Evolutionary conservation across 2,113 vertebrate genomes (phyloP).

Genomic region (Limnothrissa miodon): DNA sequence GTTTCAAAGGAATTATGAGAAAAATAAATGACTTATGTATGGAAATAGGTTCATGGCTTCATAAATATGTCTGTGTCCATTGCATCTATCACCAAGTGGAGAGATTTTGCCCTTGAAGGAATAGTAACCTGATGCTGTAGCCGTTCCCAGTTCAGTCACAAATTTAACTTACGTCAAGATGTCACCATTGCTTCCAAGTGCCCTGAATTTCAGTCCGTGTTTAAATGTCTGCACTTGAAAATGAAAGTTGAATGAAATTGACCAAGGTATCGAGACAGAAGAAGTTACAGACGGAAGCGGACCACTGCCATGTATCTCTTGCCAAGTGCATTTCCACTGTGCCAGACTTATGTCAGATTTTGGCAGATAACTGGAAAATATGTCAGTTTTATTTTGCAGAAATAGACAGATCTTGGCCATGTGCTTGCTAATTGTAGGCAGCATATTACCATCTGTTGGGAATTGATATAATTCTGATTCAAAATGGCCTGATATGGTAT

Average conservation of each 20-base stretch:
- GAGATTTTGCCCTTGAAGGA: not conserved
- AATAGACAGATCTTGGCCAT: constrained; percentile 73
- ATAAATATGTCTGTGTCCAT: constrained; percentile 39
- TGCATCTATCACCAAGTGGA: constrained; percentile 27
- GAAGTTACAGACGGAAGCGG: constrained; percentile 60
- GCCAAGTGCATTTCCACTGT: constrained; percentile 65
- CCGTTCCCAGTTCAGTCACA: not conserved
- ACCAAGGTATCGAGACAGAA: constrained; percentile 37
- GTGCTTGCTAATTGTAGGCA: constrained; percentile 74
- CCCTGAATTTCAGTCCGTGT: not conserved
- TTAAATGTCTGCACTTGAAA: constrained; percentile 14
- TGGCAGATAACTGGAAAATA: constrained; percentile 74
- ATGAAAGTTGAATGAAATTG: not conserved
- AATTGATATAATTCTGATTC: constrained; percentile 68
- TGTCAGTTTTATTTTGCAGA: constrained; percentile 75
- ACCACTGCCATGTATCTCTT: constrained; percentile 45
- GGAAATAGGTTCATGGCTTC: constrained; percentile 23
- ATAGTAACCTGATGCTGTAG: not conserved
- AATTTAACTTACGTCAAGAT: not conserved
- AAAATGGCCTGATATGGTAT: constrained; percentile 63
- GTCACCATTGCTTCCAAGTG: not conserved
- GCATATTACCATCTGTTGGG: constrained; percentile 74
- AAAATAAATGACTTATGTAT: constrained; percentile 37
- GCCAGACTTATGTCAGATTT: constrained; percentile 74
- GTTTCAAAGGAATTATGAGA: constrained; percentile 1